phyloP scores from a whole-genome alignment of 2,113 vertebrate genomes.

The Coracopsis vasa region DNA sequence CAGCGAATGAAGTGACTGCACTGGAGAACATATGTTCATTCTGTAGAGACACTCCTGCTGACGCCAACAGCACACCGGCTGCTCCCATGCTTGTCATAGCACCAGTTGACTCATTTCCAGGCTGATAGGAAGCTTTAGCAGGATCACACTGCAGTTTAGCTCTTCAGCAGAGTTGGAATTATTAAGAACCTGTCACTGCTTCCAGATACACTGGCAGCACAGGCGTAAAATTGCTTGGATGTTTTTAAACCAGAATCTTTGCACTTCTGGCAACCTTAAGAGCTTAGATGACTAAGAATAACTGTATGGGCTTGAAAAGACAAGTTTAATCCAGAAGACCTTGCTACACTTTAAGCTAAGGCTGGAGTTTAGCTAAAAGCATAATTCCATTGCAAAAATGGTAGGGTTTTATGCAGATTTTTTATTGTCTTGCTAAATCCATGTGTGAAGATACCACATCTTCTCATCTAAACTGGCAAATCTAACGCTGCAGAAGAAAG shows the following conservation, averaged over 20 bases:
- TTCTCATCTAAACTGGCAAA: not conserved
- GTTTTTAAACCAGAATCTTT: not conserved
- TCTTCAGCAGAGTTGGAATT: not conserved
- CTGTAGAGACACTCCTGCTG: conserved; percentile 18
- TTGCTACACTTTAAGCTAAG: not conserved
- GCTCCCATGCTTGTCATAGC: conserved; percentile 7
- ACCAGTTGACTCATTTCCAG: conserved; percentile 15
- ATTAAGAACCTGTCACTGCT: not conserved
- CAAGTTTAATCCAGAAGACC: not conserved
- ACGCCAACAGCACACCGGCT: not conserved
- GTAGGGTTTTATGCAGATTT: not conserved
- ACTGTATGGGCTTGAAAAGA: not conserved
- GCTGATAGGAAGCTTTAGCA: not conserved
- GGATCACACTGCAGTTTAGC: not conserved
- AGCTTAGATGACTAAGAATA: not conserved
- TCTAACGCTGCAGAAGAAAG: not conserved
- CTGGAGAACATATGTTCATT: conserved; percentile 25
- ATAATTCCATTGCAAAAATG: not conserved
- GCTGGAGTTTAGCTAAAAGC: not conserved
- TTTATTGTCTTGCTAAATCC: not conserved
- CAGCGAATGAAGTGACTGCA: conserved; percentile 18
- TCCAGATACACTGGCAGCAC: not conserved
- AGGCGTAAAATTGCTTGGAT: not conserved
- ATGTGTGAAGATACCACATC: not conserved
- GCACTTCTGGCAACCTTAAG: not conserved